These are phyloP conservation scores for Neodon shergylaensis DNA, from an alignment of 2,113 vertebrate genomes.

Conservation along the genomic window DNA sequence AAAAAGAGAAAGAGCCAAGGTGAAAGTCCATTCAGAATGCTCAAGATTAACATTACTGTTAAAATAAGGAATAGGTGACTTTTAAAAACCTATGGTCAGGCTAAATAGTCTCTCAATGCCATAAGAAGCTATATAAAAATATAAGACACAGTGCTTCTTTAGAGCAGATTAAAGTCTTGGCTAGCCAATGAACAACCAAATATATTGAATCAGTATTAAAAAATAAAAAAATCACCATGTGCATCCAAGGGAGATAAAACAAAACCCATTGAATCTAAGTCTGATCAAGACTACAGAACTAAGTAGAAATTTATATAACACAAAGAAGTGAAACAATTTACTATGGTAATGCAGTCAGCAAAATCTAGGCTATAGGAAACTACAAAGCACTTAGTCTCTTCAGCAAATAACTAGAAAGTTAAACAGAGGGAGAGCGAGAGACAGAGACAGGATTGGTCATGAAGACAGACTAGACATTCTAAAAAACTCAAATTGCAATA, in stretches of 20 bases:
- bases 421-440: neutral
- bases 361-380: neutral
- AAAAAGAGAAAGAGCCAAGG: neutral
- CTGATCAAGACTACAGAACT: neutral
- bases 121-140: neutral
- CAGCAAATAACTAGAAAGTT: neutral
- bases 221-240: neutral
- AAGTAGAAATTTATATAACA: neutral
- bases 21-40: conserved; percentile 8
- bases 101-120: neutral
- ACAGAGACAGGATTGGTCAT: neutral
- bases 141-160: neutral
- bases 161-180: neutral
- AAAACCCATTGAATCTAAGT: neutral
- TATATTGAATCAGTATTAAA: neutral
- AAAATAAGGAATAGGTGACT: neutral
- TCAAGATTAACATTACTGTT: neutral
- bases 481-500: conserved; percentile 1
- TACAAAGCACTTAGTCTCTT: neutral
- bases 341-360: neutral
- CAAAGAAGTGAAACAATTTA: neutral
- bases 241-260: neutral
- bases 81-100: neutral
- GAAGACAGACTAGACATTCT: neutral
- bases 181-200: neutral